Evolutionary conservation across 2,113 vertebrate genomes (phyloP).

Genomic region (Henicopernis longicauda): DNA sequence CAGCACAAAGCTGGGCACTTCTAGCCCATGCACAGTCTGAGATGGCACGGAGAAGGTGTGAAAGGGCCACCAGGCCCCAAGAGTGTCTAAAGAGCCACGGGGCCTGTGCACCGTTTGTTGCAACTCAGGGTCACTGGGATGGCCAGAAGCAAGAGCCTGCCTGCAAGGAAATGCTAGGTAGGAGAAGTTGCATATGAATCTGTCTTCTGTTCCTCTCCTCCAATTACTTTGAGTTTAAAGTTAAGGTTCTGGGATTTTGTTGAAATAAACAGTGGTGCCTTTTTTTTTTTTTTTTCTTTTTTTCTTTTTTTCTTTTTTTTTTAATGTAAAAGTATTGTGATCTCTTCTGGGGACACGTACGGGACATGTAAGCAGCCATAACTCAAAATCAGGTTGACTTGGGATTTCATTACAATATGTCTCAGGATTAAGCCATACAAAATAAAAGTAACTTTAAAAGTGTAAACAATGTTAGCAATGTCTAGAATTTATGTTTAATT

Average conservation of each 20-base stretch:
- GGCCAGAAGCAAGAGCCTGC: background rate
- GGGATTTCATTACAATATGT: background rate
- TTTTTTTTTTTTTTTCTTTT: no score
- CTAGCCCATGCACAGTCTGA: background rate
- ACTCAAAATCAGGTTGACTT: background rate
- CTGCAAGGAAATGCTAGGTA: background rate
- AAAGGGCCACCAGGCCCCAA: background rate
- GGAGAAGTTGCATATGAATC: background rate
- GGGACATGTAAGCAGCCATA: background rate
- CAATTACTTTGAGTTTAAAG: background rate
- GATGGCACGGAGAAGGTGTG: background rate
- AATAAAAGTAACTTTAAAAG: background rate
- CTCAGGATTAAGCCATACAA: background rate
- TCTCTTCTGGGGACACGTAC: background rate
- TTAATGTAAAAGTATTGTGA: background rate
- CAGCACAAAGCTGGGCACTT: background rate
- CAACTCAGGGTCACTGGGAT: background rate
- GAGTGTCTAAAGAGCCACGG: accelerated
- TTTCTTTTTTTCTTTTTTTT: no score
- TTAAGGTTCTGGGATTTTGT: background rate
- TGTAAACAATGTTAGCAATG: background rate
- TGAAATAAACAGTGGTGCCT: background rate
- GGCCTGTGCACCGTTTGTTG: background rate
- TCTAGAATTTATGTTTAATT: background rate
- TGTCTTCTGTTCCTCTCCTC: background rate